Conservation (phyloP, 2,888 invertebrate genomes). For the Dryobota labecula region DNA sequence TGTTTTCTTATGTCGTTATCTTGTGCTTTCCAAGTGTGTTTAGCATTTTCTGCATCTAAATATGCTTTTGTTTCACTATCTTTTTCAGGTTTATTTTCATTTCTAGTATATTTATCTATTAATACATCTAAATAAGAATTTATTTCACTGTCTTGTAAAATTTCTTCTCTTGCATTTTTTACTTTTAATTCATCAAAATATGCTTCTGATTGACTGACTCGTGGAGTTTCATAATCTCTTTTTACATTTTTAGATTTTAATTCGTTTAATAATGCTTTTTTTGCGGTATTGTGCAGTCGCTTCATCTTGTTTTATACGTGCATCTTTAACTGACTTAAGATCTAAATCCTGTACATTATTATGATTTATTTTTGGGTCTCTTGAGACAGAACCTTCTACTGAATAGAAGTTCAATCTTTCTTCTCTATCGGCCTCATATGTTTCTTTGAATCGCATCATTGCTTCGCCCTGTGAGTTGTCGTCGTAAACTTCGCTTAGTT, state of each 20-base stretch:
- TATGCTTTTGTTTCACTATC: neutral
- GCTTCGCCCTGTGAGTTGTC: neutral
- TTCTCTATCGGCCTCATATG: neutral
- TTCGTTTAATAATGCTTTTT: neutral
- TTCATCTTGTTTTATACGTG: neutral
- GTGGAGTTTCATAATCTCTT: neutral
- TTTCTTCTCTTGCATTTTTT: neutral
- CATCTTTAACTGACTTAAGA: neutral
- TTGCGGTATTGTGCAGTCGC: neutral
- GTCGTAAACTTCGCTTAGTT: neutral
- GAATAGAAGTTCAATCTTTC: conserved; percentile 6
- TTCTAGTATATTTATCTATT: neutral
- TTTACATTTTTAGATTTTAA: neutral
- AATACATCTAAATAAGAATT: neutral
- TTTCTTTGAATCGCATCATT: neutral
- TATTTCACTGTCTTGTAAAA: conserved; percentile 6
- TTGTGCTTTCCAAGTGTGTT: neutral
- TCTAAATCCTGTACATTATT: neutral
- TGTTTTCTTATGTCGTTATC: neutral
- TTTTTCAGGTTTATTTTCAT: neutral
- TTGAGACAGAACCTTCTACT: neutral
- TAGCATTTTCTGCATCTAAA: neutral
- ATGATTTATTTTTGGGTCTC: neutral
- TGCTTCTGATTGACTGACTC: neutral
- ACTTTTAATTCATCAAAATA: neutral